These are phyloP conservation scores for Serripes groenlandicus DNA, from an alignment of 2,888 invertebrate genomes.

Conservation along the genomic window DNA sequence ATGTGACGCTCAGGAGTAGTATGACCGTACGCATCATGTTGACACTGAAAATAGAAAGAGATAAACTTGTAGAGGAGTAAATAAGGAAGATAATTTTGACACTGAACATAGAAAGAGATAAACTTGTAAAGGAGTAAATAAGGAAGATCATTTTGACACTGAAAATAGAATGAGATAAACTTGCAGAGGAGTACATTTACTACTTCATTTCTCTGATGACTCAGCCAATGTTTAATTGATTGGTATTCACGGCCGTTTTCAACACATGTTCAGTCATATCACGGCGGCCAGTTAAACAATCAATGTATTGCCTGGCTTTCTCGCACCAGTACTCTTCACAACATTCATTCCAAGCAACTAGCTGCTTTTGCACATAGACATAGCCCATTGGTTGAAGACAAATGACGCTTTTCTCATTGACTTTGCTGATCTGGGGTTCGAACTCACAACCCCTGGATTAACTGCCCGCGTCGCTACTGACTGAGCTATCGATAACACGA, in stretches of 20 bases:
- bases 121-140: too few relatives aligned
- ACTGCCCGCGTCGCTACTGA: not conserved
- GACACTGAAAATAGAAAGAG: slow-evolving; percentile 21
- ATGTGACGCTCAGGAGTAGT: slow-evolving; percentile 35
- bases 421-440: not conserved
- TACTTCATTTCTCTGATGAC: too few relatives aligned
- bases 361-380: not conserved
- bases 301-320: not conserved
- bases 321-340: not conserved
- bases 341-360: not conserved
- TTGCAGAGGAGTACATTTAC: too few relatives aligned
- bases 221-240: too few relatives aligned
- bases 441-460: not conserved
- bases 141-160: slow-evolving; percentile 47
- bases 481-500: too few relatives aligned
- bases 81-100: slow-evolving; percentile 47
- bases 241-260: too few relatives aligned
- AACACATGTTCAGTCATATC: too few relatives aligned
- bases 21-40: slow-evolving; percentile 36
- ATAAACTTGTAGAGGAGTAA: too few relatives aligned
- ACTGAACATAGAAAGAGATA: slow-evolving; percentile 19
- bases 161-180: slow-evolving; percentile 15
- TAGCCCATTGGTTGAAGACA: too few relatives aligned
- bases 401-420: too few relatives aligned
- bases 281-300: not conserved